phyloP scores from a whole-genome alignment of 2,113 vertebrate genomes.

The Tachysurus vachellii region DNA sequence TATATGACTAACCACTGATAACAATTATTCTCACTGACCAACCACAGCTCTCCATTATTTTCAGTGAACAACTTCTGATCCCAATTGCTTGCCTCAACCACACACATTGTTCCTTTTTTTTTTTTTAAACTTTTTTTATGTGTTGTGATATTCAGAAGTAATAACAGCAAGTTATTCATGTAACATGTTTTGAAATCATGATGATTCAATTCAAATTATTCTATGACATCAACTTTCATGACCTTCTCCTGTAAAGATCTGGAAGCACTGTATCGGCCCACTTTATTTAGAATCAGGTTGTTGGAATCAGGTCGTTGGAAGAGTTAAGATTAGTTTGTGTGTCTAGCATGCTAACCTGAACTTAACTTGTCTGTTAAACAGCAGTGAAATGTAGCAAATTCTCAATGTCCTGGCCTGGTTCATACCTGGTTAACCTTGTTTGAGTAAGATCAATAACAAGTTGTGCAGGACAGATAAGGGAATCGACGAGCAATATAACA shows the following conservation, averaged over 20 bases:
- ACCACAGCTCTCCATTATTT: neutral
- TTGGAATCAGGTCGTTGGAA: neutral
- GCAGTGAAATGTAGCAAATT: neutral
- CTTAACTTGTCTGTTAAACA: conserved; percentile 20
- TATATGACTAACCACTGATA: neutral
- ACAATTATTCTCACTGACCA: neutral
- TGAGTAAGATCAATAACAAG: conserved; percentile 65
- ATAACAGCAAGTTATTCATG: neutral
- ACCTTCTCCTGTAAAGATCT: neutral
- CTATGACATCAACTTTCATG: no score
- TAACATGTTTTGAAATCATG: neutral
- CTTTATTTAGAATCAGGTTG: neutral
- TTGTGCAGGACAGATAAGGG: conserved; percentile 66
- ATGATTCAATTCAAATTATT: neutral
- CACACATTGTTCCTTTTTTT: neutral
- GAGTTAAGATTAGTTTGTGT: neutral
- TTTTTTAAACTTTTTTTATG: neutral
- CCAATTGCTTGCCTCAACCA: neutral
- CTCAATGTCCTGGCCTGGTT: conserved; percentile 10
- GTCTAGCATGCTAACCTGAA: conserved; percentile 1
- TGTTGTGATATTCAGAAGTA: neutral
- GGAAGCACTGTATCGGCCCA: neutral
- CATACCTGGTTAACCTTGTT: conserved; percentile 60
- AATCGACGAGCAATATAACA: conserved; percentile 70
- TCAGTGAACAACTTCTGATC: neutral